A percentile compares a stretch with the other conserved stretches of the same genome.
Conservation (phyloP, 2,113 vertebrate species). For the Gasterosteus aculeatus region DNA sequence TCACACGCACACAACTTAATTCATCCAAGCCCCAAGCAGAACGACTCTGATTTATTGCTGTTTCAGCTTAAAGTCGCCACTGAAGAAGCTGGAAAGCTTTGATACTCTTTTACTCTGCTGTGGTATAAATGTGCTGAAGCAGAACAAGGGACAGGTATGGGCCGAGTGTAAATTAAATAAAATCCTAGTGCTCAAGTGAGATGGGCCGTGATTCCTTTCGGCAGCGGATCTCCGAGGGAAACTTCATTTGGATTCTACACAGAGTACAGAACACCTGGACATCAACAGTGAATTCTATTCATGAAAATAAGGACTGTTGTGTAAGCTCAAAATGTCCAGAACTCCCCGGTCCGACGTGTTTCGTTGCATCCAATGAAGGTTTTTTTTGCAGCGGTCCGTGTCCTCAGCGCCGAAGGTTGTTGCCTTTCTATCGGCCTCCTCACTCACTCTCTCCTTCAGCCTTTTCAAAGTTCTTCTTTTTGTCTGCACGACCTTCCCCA, state of each 20-base stretch:
- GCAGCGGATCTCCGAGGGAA: slow-evolving; percentile 13
- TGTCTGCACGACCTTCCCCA: slow-evolving; percentile 51
- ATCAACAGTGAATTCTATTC: slow-evolving; percentile 40
- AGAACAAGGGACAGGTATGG: slow-evolving; percentile 26
- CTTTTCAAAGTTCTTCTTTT: slow-evolving; percentile 24
- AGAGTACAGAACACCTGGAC: not conserved
- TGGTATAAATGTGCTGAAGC: slow-evolving; percentile 62
- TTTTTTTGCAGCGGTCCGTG: slow-evolving; percentile 31
- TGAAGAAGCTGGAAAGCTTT: too few species aligned
- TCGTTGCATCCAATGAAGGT: slow-evolving; percentile 35
- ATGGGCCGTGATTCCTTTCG: slow-evolving; percentile 14
- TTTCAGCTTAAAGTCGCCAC: too few species aligned
- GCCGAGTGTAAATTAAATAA: slow-evolving; percentile 45
- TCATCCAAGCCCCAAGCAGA: slow-evolving; percentile 42
- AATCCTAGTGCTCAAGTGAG: slow-evolving; percentile 8
- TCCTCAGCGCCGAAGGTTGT: slow-evolving; percentile 7
- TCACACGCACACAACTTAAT: slow-evolving; percentile 47
- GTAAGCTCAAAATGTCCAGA: slow-evolving; percentile 7
- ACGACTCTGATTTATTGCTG: not conserved
- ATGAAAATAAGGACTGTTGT: slow-evolving; percentile 28
- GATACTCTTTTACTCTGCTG: slow-evolving; percentile 48
- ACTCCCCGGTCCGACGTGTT: slow-evolving; percentile 48
- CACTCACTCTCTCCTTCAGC: not conserved
- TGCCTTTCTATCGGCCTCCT: slow-evolving; percentile 15
- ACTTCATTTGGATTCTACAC: slow-evolving; percentile 9